Percentiles rank a stretch among this genome's conserved stretches.
Evolutionary conservation across 2,888 invertebrate species (phyloP).

Genomic region (Monochamus alternatus): DNA sequence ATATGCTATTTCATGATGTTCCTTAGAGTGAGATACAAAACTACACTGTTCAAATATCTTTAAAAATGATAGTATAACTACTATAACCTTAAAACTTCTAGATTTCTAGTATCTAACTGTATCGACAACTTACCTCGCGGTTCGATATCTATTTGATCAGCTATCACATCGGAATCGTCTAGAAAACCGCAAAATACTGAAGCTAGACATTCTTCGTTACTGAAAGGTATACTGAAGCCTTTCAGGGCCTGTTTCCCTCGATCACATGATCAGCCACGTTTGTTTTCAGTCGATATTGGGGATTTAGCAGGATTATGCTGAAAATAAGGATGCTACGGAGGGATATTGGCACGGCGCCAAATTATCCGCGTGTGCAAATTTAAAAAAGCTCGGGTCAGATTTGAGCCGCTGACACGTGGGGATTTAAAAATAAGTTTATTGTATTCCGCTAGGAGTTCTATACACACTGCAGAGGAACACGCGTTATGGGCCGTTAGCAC

Average conservation of each 20-base stretch:
- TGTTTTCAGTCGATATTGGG: conserved; percentile 45
- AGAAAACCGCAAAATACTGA: conserved; percentile 28
- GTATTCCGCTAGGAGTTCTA: neutral
- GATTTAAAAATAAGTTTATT: neutral
- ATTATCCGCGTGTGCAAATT: conserved; percentile 28
- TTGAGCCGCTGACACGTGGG: neutral
- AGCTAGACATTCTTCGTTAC: conserved; percentile 7
- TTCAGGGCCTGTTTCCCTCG: conserved; percentile 32
- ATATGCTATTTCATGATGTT: no score
- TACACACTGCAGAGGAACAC: no score
- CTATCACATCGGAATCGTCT: neutral
- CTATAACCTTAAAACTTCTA: neutral
- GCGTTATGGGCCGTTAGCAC: no score
- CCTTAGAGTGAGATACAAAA: no score
- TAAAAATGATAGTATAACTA: no score
- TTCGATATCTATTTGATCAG: neutral
- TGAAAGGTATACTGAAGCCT: conserved; percentile 41
- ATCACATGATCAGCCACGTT: conserved; percentile 49
- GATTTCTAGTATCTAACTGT: neutral
- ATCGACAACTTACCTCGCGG: neutral
- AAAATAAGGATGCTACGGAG: conserved; percentile 37
- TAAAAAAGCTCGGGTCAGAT: conserved; percentile 11
- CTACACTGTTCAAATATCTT: no score
- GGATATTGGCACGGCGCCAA: conserved; percentile 31
- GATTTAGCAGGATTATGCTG: conserved; percentile 42